Evolutionary conservation across 2,113 vertebrate species (phyloP), one percentile per base, ranked within the genome.

Genomic region (Petaurus breviceps): DNA sequence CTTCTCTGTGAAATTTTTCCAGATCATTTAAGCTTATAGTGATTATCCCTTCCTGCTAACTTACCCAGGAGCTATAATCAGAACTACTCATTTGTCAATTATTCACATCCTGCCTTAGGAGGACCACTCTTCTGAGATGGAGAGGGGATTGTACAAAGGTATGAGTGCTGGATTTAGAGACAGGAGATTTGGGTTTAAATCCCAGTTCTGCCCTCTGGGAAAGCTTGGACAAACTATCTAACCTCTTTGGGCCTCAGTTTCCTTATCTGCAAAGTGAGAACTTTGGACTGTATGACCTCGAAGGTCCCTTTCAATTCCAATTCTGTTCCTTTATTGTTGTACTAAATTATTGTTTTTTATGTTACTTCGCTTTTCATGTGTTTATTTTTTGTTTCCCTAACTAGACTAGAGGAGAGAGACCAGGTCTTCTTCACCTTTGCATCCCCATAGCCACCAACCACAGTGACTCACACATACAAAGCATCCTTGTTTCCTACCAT

Each of bases 11-110:
- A 96, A 84, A 84, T 2, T 84, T 84, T 84, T 43, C 68, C n/a
- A 84, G 68, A 43, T 77, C 68, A 77, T 77, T 77, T 77, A 77
- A 77, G 16, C 6, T 84, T 89, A 0, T 94, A 55, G 93, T 93
- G 91, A 46, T 92, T 0, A 51, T 93, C 3, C 9, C 47, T 93
- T 84, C 68, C 11, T 93, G 14, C 2, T 92, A 77, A 77, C 51
- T 93, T 92, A 37, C 37, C 6, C 14, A 92, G 43, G 12, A 12
- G 19, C 77, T 47, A 93, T 92, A 0, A 3, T n/a, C 91, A 92
- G 53, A 84, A 51, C 4, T 43, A 61, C 47, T 94, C 93, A 50
- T 90, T 95, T 93, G 91, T 51, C 26, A 93, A 49, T 93, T 91
- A 92, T 51, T 25, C 25, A 61, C 28, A 49, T 51, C 91, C 25